Base-by-base conservation (phyloP, 2,888 invertebrate species). In the Cerceris ruficornis region DNA sequence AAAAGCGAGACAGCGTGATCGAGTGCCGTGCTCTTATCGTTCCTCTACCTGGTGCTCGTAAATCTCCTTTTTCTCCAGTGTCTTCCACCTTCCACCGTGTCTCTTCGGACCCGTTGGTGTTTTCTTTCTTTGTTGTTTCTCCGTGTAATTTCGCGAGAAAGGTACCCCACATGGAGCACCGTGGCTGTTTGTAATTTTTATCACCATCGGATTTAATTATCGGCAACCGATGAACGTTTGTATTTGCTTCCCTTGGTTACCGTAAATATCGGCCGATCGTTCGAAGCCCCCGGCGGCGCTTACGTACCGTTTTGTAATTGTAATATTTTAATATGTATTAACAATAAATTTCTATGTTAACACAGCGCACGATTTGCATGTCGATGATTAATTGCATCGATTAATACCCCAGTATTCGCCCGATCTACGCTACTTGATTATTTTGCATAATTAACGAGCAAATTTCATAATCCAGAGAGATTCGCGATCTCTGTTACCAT, bases 1-100 rank as follows among this genome's bases (percentile, higher is more conserved):
- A 86, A 86, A 87, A 81, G 84, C 85, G 77, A 68, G 87, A 88
- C 87, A 88, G 86, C 61, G 85, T 89, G 87, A 88, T 89, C 82
- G 87, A 89, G 80, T 67, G 75, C 67, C 72, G 9, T 62, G 42
- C 59, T 69, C 82, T 82, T 85, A 85, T 86, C 88, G 82, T 75
- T 58, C 60, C 69, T 82, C 69, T 55, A 49, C 75, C 71, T 62
- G 69, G 68, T 66, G 75, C 75, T 73, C 73, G 78, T 77, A 84
- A 85, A 85, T 78, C 69, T 75, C 65, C 58, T 64, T 73, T 71
- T 70, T 74, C 15, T 52, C 14, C 9, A 15, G 41, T 46, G 43
- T 49, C 67, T 73, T 61, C 58, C 59, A 59, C 17, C n/a, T 46
- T 14, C 55, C 41, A 13, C 50, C 28, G 8, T 17, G 41, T 8